Percentiles rank a stretch among this genome's conserved stretches.
phyloP scores from a whole-genome alignment of 2,797 vertebrate species.

The Chelmon rostratus region DNA sequence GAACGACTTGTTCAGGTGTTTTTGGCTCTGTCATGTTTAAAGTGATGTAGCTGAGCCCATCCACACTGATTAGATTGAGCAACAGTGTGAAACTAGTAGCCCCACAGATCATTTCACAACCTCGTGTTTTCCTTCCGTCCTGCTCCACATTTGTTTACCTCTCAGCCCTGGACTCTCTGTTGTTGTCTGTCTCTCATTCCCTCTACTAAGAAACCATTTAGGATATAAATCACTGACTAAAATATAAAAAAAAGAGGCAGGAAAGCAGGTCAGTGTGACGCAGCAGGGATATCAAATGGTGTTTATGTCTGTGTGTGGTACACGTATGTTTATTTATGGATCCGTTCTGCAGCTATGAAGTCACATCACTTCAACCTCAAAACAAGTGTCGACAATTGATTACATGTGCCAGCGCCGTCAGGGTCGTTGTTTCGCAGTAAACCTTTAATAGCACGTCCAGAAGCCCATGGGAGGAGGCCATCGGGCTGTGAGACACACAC shows the following conservation, averaged over 20 bases:
- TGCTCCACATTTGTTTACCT: slow-evolving; percentile 60
- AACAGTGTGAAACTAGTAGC: slow-evolving; percentile 58
- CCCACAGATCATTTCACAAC: slow-evolving; percentile 69
- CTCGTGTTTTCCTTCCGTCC: slow-evolving; percentile 52
- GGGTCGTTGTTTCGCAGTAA: slow-evolving; percentile 40
- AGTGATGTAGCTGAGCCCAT: slow-evolving; percentile 62
- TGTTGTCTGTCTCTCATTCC: slow-evolving; percentile 29
- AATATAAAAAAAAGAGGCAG: slow-evolving; percentile 30
- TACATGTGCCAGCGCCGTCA: slow-evolving; percentile 39
- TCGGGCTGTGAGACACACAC: not conserved
- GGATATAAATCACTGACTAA: slow-evolving; percentile 39
- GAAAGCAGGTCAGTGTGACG: slow-evolving; percentile 48
- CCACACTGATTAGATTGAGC: slow-evolving; percentile 57
- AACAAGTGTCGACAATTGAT: slow-evolving; percentile 31
- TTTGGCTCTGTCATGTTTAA: slow-evolving; percentile 16
- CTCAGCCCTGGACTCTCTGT: slow-evolving; percentile 11
- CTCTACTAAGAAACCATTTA: slow-evolving; percentile 23
- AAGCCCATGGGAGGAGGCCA: slow-evolving; percentile 16
- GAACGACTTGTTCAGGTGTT: slow-evolving; percentile 6
- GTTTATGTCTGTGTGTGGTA: slow-evolving; percentile 50
- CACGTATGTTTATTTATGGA: slow-evolving; percentile 51
- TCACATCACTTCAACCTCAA: slow-evolving; percentile 42
- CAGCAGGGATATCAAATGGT: slow-evolving; percentile 26
- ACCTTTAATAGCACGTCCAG: slow-evolving; percentile 30
- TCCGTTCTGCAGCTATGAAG: slow-evolving; percentile 43